These are phyloP conservation scores for Zaprionus davidi DNA, from an alignment of 1,140 invertebrate genomes.

Conservation along the genomic window DNA sequence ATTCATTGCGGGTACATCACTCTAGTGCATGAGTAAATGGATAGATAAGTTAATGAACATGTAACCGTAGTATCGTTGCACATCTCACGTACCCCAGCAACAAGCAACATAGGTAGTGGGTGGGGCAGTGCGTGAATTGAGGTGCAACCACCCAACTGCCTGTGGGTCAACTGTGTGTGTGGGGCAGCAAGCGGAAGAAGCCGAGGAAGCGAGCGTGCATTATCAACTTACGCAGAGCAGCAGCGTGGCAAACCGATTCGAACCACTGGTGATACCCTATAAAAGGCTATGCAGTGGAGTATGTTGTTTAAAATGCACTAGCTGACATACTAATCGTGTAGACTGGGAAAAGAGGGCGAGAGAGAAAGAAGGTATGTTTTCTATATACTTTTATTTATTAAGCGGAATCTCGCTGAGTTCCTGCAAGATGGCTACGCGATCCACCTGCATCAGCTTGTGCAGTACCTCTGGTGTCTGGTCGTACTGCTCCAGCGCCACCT, in stretches of 20 bases:
- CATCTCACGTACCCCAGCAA: no score
- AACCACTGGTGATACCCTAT: neutral
- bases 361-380: no score
- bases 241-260: conserved; percentile 34
- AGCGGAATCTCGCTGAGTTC: conserved; percentile 13
- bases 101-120: conserved; percentile 92
- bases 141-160: conserved; percentile 95
- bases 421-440: conserved; percentile 33
- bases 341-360: no score
- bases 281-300: neutral
- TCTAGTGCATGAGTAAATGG: conserved; percentile 34
- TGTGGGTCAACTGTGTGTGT: conserved; percentile 93
- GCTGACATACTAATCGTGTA: no score
- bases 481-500: conserved; percentile 38
- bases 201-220: neutral
- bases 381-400: neutral
- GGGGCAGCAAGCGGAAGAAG: neutral
- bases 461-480: conserved; percentile 28
- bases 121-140: conserved; percentile 94
- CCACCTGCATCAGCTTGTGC: conserved; percentile 18
- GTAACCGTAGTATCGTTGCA: neutral
- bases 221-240: conserved; percentile 59
- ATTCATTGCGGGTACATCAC: conserved; percentile 4
- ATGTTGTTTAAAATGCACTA: neutral
- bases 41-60: neutral